These are phyloP conservation scores for Microplitis mediator DNA, from an alignment of 1,140 invertebrate genomes.

Conservation along the genomic window DNA sequence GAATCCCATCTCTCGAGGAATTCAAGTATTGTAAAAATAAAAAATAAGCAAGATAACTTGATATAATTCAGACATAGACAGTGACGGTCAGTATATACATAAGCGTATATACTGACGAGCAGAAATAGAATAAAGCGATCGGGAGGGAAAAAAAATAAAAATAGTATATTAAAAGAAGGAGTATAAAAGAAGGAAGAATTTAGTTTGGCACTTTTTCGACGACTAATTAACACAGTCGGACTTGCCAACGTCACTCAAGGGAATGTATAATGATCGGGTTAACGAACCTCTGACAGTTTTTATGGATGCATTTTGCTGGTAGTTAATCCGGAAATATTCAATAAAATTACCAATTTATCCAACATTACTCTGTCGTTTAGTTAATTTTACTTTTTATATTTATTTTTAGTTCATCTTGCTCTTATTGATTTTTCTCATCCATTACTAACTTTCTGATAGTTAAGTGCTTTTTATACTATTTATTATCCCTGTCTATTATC, in stretches of 20 bases:
- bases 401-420: neutral
- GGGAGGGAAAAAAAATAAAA: neutral
- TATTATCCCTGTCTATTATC: too few species aligned
- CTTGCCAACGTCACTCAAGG: slow-evolving; percentile 1
- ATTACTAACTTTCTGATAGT: too few species aligned
- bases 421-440: neutral
- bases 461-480: too few species aligned
- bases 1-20: too few species aligned
- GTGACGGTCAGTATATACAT: neutral
- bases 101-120: too few species aligned
- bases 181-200: slow-evolving; percentile 3
- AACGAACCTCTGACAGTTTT: slow-evolving; percentile 10
- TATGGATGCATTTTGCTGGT: too few species aligned
- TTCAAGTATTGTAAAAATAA: too few species aligned
- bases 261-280: slow-evolving; percentile 5
- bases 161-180: neutral
- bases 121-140: neutral
- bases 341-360: slow-evolving; percentile 1
- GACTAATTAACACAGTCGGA: slow-evolving; percentile 25
- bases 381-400: neutral
- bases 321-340: neutral
- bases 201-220: slow-evolving; percentile 17
- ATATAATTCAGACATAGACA: slow-evolving; percentile 11
- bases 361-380: too few species aligned
- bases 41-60: neutral